Evolutionary conservation across 2,888 invertebrate species (phyloP).

Genomic region (Polydesmus complanatus): DNA sequence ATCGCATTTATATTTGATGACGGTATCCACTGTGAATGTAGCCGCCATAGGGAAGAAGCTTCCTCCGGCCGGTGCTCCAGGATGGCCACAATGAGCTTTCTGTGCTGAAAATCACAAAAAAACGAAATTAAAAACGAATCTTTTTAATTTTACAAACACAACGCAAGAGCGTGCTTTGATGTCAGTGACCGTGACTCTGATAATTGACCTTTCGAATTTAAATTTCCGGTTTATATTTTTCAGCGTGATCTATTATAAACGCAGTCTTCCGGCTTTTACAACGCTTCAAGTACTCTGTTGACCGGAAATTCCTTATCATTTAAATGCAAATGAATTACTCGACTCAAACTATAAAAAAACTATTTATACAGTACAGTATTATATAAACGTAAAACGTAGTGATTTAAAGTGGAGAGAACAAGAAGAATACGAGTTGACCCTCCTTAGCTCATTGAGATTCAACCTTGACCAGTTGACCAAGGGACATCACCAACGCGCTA

Average conservation of each 20-base stretch:
- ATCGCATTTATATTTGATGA: constrained; percentile 24
- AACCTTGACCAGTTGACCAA: no score
- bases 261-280: no score
- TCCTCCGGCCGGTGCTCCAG: constrained; percentile 28
- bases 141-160: not conserved
- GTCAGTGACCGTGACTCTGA: not conserved
- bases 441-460: no score
- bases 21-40: constrained; percentile 23
- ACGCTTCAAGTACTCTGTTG: no score
- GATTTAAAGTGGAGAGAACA: no score
- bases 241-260: not conserved
- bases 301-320: no score
- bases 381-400: no score
- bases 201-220: not conserved
- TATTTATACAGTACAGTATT: no score
- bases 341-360: no score
- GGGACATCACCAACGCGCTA: no score
- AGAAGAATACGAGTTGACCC: no score
- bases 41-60: constrained; percentile 22
- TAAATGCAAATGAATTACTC: no score
- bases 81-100: constrained; percentile 24
- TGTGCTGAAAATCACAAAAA: constrained; percentile 10
- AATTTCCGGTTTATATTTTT: not conserved
- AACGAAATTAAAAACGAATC: not conserved
- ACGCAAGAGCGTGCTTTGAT: not conserved